Conservation (phyloP, 2,797 vertebrate genomes). For the Ctenosaura bakeri region DNA sequence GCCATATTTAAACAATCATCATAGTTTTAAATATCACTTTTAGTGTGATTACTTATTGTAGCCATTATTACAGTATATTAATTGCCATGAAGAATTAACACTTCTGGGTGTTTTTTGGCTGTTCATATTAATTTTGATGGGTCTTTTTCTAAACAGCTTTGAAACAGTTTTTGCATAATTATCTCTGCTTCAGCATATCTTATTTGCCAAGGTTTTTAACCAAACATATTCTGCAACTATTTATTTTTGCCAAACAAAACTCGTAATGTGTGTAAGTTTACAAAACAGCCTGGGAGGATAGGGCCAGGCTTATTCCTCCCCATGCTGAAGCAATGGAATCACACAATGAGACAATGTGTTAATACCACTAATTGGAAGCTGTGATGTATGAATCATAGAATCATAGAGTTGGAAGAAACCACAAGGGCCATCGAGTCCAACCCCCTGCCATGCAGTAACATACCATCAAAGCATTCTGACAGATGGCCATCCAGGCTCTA, state of each 20-base stretch:
- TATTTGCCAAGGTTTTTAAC: conserved; percentile 36
- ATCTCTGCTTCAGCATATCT: rapidly evolving
- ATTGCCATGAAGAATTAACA: background rate
- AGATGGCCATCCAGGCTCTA: too few relatives aligned
- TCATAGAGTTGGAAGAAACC: too few relatives aligned
- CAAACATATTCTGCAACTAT: background rate
- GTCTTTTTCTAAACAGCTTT: background rate
- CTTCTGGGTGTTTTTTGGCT: background rate
- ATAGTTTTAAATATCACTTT: rapidly evolving
- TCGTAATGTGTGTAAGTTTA: conserved; percentile 39
- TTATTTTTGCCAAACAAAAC: conserved; percentile 37
- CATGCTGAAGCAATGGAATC: background rate
- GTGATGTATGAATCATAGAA: background rate
- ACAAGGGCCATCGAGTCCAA: too few relatives aligned
- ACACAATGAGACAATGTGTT: background rate
- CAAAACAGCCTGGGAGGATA: background rate
- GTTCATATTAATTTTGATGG: rapidly evolving
- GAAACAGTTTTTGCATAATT: background rate
- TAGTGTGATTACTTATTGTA: rapidly evolving
- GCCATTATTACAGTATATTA: background rate
- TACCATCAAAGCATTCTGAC: too few relatives aligned
- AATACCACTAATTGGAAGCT: background rate
- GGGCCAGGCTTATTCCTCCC: background rate
- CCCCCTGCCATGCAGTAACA: too few relatives aligned
- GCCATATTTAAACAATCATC: rapidly evolving